Evolutionary conservation across 2,888 invertebrate genomes (phyloP), one percentile per base, ranked within the genome.

Genomic region (Eupithecia subumbrata): DNA sequence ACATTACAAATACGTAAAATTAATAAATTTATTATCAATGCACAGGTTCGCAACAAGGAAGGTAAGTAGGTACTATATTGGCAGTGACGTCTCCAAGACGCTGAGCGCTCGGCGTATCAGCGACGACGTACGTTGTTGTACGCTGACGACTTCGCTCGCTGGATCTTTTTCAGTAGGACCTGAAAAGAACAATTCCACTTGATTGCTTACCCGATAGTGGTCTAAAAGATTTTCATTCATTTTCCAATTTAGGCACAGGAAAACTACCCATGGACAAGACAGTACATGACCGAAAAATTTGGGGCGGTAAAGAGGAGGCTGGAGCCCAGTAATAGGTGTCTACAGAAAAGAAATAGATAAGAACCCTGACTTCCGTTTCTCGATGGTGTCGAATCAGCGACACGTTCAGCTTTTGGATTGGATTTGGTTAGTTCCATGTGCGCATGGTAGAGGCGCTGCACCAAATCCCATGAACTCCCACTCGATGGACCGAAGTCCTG

Each of bases 141-240:
- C n/a, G 92, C 87, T 0, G 94, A 92, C n/a, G 95, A 94, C 78
- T 95, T 95, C 72, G 89, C 94, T 78, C 92, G 91, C 86, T 95
- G 95, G 84, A 95, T 94, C 83, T 95, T 95, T 83, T 92, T 92
- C 69, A 95, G 82, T 22, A 95, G 87, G 75, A 95, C 92, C 95
- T 95, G 87, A 7, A 83, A 86, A 64, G 14, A 78, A 56, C 37
- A 40, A 9, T n/a, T 1, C 25, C 25, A 30, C 5, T 30, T 25
- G 14, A 63, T 16, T 11, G 63, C 2, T 16, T 14, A 30, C 63
- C 30, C 22, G 0, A 56, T 56, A 56, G 63, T 63, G 30, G 30
- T 25, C 48, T n/a, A 7, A n/a, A n/a, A n/a, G 48, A 48, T 48
- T 18, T 48, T 48, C 48, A 48, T 48, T 5, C 2, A 8, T 8